Evolutionary conservation across 2,113 vertebrate genomes (phyloP), one percentile per base, ranked within the genome.

Genomic region (Pontoporia blainvillei): DNA sequence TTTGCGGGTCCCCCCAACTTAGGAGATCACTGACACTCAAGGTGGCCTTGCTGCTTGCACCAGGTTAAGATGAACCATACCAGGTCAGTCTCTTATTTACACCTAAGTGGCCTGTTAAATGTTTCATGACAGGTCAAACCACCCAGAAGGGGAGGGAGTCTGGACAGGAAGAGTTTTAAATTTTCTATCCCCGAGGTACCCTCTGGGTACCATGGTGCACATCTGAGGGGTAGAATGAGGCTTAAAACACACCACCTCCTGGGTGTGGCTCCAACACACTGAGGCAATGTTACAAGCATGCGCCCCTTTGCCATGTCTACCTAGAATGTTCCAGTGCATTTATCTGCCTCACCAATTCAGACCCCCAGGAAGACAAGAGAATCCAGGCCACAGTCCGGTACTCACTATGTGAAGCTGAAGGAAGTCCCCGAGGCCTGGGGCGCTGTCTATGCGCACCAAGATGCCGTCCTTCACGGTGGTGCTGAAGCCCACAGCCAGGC

Each of bases 351-450:
- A 76, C 27, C 41, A 78, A 64, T 41, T 86, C 64, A 69, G 39
- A 83, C 31, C 59, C 69, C 13, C 29, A 69, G 46, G 11, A 79
- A 76, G 57, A 84, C 3, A 90, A 86, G 39, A 76, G 71, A 66
- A 86, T 34, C 14, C 69, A 69, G 76, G 71, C 61, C 46, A 12
- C 27, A 15, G 87, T 89, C 20, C 0, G 12, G 39, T 97, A 99
- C 99, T 99, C 98, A 99, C 99, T 67, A 99, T 99, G 98, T 99
- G 99, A 84, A 99, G 99, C 99, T 99, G 99, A 95, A 99, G 99
- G 98, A 99, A 99, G 96, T 99, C 99, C 0, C 99, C 99, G 0
- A 99, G 99, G 52, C 99, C 99, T 0, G 99, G 99, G 46, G 99
- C 99, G 9, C 99, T 99, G 99, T 99, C 99, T 15, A 99, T 99